Evolutionary conservation across 2,888 invertebrate species (phyloP), one percentile per base, ranked within the genome.

Genomic region (Tetropium fuscum): DNA sequence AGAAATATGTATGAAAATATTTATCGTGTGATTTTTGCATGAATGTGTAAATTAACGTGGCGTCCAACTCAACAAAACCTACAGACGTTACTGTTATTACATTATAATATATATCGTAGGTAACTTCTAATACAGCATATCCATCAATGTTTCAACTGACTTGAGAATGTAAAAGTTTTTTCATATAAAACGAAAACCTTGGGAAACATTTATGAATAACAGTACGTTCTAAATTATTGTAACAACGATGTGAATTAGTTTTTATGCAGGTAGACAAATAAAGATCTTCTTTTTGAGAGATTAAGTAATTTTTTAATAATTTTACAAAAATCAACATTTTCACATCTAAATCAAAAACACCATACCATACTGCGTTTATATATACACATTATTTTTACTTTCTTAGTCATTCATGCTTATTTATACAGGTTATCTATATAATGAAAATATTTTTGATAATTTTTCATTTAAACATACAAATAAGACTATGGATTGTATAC

Each of bases 391-490:
- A 53, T 72, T 68, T 62, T 51, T 44, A 58, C 18, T 70, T 67
- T 66, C 66, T 65, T 61, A 64, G 64, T 71, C 73, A 74, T 77
- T 74, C 76, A 75, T 75, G 70, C 76, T 63, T 71, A 67, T 70
- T 69, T 68, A 66, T 73, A 73, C 70, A 73, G 66, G 71, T 53
- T 69, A 73, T 77, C 76, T 75, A 74, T 77, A 79, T 81, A 79
- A 78, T 81, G 79, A 81, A 81, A 81, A 81, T 81, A 81, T 80
- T 76, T 78, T 72, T 76, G 73, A 76, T 78, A 76, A 75, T 74
- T 75, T 74, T 70, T 73, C 15, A 44, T 72, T 71, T 74, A 76
- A 79, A 76, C 78, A 79, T 74, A 74, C 70, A 79, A 79, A 79
- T 74, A 72, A 78, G 76, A 76, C 73, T 76, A 76, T 77, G 66